A percentile compares a stretch with the other conserved stretches of the same genome.
Conservation (phyloP, 2,888 invertebrate species). For the Perizoma flavofasciatum region DNA sequence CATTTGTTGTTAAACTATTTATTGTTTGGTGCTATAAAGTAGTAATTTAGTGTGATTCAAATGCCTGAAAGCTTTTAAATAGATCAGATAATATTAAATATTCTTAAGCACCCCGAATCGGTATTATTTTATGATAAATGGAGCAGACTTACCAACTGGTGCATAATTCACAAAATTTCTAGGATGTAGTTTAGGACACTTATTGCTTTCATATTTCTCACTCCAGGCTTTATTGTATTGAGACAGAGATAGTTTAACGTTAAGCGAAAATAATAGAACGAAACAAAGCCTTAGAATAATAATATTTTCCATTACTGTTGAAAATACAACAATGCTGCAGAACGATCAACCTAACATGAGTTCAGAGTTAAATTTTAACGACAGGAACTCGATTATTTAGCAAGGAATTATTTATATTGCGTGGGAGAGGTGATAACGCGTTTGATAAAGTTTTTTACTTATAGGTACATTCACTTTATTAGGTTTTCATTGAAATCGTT, state of each 20-base stretch:
- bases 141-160: constrained; percentile 77
- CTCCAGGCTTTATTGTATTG: constrained; percentile 75
- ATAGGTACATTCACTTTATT: not conserved
- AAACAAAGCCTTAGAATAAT: constrained; percentile 44
- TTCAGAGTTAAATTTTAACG: constrained; percentile 7
- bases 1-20: no score
- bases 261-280: constrained; percentile 54
- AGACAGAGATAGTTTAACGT: constrained; percentile 57
- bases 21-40: no score
- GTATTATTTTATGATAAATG: not conserved
- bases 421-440: constrained; percentile 23
- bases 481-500: no score
- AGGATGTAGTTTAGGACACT: constrained; percentile 82
- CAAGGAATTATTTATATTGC: constrained; percentile 14
- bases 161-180: constrained; percentile 82
- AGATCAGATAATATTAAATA: no score
- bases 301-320: constrained; percentile 43
- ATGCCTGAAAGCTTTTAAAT: no score
- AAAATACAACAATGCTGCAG: constrained; percentile 14
- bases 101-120: no score
- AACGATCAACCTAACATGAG: constrained; percentile 19
- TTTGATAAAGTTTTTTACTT: constrained; percentile 17
- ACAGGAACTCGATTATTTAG: constrained; percentile 27
- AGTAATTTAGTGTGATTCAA: no score
- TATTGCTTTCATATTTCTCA: constrained; percentile 77